These are phyloP conservation scores for Mesorhabditis belari DNA, from an alignment of 2,888 invertebrate genomes.

Conservation along the genomic window DNA sequence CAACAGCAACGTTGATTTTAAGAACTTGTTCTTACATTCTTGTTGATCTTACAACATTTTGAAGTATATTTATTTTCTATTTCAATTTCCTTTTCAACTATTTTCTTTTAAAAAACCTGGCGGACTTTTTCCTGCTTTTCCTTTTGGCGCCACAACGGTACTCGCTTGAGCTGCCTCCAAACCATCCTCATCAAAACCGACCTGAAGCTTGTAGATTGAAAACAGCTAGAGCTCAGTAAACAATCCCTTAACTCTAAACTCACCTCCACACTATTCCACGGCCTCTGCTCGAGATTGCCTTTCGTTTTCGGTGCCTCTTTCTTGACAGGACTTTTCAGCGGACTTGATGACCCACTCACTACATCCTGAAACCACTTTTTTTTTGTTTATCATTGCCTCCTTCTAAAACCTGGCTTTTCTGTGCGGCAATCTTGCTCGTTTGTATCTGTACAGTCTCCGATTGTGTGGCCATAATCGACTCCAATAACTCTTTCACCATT, in stretches of 20 bases:
- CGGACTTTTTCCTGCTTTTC: conserved; percentile 9
- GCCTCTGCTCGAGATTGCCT: conserved; percentile 11
- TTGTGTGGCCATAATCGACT: conserved; percentile 44
- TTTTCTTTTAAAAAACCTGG: not conserved
- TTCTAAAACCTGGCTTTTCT: conserved; percentile 30
- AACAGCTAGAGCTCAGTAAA: not conserved
- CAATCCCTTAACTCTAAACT: conserved; percentile 2
- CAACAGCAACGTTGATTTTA: too few species aligned
- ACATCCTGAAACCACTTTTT: not conserved
- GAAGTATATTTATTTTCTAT: conserved; percentile 1
- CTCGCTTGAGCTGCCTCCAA: conserved; percentile 23
- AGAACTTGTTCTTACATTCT: too few species aligned
- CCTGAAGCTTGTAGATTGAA: conserved; percentile 14
- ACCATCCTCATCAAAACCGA: conserved; percentile 42
- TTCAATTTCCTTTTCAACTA: conserved; percentile 9
- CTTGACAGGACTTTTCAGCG: conserved; percentile 4
- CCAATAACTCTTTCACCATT: conserved; percentile 47
- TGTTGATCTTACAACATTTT: too few species aligned
- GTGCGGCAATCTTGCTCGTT: conserved; percentile 40
- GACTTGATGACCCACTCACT: conserved; percentile 1
- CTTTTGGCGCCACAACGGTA: conserved; percentile 19
- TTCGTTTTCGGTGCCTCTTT: not conserved
- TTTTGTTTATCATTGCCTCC: not conserved
- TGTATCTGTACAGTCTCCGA: conserved; percentile 44
- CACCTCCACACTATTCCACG: conserved; percentile 25